Evolutionary conservation across 2,797 vertebrate genomes (phyloP).

Genomic region (Sebastes reedi): DNA sequence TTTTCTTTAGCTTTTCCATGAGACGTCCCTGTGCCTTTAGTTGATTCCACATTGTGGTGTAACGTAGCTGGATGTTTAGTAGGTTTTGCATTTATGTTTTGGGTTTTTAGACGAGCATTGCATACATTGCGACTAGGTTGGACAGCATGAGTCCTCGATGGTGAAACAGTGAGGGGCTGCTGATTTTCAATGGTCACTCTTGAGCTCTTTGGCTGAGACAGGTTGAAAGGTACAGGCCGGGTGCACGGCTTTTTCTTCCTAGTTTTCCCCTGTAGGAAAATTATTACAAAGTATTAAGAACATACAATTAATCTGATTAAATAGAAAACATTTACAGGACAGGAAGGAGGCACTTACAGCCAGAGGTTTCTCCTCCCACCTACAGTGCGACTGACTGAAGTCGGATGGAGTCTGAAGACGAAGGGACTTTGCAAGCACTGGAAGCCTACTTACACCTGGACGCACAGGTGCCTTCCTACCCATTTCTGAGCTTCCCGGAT

Average conservation of each 20-base stretch:
- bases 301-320: neutral
- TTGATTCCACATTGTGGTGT: neutral
- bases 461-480: slow-evolving; percentile 40
- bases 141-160: slow-evolving; percentile 8
- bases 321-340: neutral
- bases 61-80: neutral
- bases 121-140: slow-evolving; percentile 10
- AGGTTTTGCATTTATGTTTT: slow-evolving; percentile 29
- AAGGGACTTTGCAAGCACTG: slow-evolving; percentile 78
- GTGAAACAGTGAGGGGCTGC: neutral
- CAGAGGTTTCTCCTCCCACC: slow-evolving; percentile 79
- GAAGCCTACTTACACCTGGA: slow-evolving; percentile 75
- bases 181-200: slow-evolving; percentile 26
- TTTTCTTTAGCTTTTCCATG: slow-evolving; percentile 4
- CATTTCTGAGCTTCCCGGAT: slow-evolving; percentile 56
- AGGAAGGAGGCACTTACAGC: slow-evolving; percentile 63
- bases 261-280: slow-evolving; percentile 73
- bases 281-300: neutral
- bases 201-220: slow-evolving; percentile 65
- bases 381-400: slow-evolving; percentile 59
- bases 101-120: slow-evolving; percentile 25
- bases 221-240: slow-evolving; percentile 80
- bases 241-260: slow-evolving; percentile 78
- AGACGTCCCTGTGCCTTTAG: neutral
- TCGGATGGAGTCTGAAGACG: slow-evolving; percentile 52